Evolutionary conservation across 2,797 vertebrate genomes (phyloP).

Genomic region (Brachyrhaphis roseni): DNA sequence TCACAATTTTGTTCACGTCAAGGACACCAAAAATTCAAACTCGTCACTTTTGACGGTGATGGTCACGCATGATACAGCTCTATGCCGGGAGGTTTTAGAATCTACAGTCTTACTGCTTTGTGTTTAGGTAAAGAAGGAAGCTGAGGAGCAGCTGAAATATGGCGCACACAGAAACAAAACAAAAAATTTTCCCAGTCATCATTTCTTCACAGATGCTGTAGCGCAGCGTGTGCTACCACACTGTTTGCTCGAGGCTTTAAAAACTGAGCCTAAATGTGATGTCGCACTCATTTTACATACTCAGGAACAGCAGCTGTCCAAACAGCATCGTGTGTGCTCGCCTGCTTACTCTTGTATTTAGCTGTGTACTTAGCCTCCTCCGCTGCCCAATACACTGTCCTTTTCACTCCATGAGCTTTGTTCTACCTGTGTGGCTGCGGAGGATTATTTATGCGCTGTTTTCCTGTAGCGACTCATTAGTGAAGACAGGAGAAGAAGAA

Average conservation of each 20-base stretch:
- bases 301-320: constrained; percentile 91
- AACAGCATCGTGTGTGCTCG: constrained; percentile 85
- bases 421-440: constrained; percentile 77
- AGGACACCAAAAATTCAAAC: not conserved
- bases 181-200: constrained; percentile 19
- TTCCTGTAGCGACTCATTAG: constrained; percentile 67
- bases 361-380: constrained; percentile 88
- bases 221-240: constrained; percentile 25
- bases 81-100: constrained; percentile 38
- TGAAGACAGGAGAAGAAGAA: constrained; percentile 44
- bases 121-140: constrained; percentile 39
- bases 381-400: constrained; percentile 80
- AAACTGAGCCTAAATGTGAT: constrained; percentile 67
- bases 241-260: constrained; percentile 71
- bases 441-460: constrained; percentile 74
- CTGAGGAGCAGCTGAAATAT: constrained; percentile 11
- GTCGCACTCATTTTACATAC: constrained; percentile 82
- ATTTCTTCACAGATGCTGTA: constrained; percentile 47
- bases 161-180: not conserved
- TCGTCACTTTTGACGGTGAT: not conserved
- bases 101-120: constrained; percentile 47
- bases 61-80: fast-evolving
- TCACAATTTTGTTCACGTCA: not conserved
- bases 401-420: constrained; percentile 79
- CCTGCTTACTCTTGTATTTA: constrained; percentile 80